phyloP scores from a whole-genome alignment of 1,140 invertebrate species.

The Pogonomyrmex californicus region DNA sequence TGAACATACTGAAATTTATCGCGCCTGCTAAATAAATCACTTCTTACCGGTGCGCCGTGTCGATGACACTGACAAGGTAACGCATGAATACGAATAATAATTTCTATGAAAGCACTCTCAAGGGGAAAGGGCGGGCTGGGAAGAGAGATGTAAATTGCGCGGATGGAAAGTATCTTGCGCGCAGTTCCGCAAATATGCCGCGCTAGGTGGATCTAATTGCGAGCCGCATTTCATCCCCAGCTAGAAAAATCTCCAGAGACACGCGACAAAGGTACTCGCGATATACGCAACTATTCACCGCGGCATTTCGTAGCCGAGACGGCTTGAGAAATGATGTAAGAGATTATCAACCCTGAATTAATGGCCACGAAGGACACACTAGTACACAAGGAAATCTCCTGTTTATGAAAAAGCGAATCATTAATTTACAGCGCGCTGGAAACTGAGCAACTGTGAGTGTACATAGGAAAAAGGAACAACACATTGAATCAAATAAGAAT shows the following conservation, averaged over 20 bases:
- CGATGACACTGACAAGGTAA: background rate
- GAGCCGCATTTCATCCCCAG: slow-evolving; percentile 54
- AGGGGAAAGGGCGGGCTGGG: background rate
- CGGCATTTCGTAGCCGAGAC: slow-evolving; percentile 12
- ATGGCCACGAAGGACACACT: background rate
- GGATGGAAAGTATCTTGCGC: slow-evolving; percentile 30
- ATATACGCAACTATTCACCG: slow-evolving; percentile 28
- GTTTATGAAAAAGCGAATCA: slow-evolving; percentile 48
- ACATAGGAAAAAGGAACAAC: background rate
- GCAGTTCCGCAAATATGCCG: slow-evolving; percentile 44
- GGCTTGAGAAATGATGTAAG: slow-evolving; percentile 61
- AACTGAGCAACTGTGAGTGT: background rate
- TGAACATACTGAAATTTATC: background rate
- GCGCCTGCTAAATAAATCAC: slow-evolving; percentile 14
- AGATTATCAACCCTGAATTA: slow-evolving; percentile 59
- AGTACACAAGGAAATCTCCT: slow-evolving; percentile 20
- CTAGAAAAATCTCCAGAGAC: slow-evolving; percentile 67
- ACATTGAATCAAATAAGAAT: slow-evolving; percentile 3
- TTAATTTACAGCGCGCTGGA: slow-evolving; percentile 42
- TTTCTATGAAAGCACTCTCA: slow-evolving; percentile 33
- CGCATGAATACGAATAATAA: slow-evolving; percentile 42
- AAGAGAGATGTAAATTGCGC: slow-evolving; percentile 18
- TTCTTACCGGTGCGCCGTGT: background rate
- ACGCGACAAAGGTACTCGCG: slow-evolving; percentile 52
- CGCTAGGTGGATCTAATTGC: slow-evolving; percentile 67